Conservation (phyloP, 2,888 invertebrate species). For the Caenorhabditis imperialis region DNA sequence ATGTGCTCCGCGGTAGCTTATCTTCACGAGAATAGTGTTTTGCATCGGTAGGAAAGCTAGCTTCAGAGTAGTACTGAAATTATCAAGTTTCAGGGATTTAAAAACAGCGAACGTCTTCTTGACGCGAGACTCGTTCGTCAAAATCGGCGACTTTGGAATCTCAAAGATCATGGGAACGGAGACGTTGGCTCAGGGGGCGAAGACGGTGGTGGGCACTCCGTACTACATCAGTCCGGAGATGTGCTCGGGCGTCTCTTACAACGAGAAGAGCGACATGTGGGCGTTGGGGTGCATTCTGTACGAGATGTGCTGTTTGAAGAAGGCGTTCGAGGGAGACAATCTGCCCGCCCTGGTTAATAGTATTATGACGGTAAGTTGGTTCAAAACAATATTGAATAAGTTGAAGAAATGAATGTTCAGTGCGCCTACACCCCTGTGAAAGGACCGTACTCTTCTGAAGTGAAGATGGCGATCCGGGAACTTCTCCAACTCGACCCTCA, state of each 20-base stretch:
- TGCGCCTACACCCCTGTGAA: constrained; percentile 84
- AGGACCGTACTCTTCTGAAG: constrained; percentile 83
- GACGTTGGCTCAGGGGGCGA: constrained; percentile 79
- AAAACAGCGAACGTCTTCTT: constrained; percentile 86
- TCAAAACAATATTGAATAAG: neutral
- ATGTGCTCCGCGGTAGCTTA: constrained; percentile 84
- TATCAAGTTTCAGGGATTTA: constrained; percentile 82
- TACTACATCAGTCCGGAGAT: constrained; percentile 81
- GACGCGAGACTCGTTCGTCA: constrained; percentile 83
- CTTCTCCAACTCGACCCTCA: constrained; percentile 83
- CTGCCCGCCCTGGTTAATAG: constrained; percentile 85
- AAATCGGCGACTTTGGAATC: constrained; percentile 86
- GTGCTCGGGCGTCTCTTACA: constrained; percentile 86
- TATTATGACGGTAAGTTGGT: constrained; percentile 81
- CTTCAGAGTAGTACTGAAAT: neutral
- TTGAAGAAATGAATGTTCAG: too few species aligned
- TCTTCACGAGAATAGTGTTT: constrained; percentile 84
- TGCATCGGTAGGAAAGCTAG: constrained; percentile 79
- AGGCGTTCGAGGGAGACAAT: constrained; percentile 85
- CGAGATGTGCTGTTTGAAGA: constrained; percentile 85
- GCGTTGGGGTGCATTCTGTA: constrained; percentile 85
- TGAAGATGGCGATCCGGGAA: constrained; percentile 83
- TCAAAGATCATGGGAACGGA: constrained; percentile 85
- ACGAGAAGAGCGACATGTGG: constrained; percentile 87
- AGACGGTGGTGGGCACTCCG: constrained; percentile 81